These are phyloP conservation scores for Hirtodrosophila trivittata DNA, from an alignment of 2,888 invertebrate species.

Conservation along the genomic window DNA sequence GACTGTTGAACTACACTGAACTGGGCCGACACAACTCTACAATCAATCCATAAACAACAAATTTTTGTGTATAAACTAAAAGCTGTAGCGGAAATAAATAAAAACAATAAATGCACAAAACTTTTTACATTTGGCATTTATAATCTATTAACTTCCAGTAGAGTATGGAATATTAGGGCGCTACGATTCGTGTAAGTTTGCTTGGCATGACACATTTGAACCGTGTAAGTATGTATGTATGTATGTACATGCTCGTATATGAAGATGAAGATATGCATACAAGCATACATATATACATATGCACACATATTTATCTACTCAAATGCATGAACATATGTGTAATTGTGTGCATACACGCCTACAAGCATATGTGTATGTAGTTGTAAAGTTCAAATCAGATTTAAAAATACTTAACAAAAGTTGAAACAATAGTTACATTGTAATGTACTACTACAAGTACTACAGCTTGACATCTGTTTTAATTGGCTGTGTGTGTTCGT, in stretches of 20 bases:
- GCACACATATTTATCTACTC: conserved; percentile 7
- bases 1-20: conserved; percentile 30
- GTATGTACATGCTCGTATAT: conserved; percentile 1
- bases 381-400: conserved; percentile 19
- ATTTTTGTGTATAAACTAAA: conserved; percentile 63
- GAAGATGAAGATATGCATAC: conserved; percentile 16
- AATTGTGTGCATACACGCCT: conserved; percentile 16
- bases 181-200: conserved; percentile 38
- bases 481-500: not conserved
- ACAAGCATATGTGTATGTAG: not conserved
- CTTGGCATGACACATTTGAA: conserved; percentile 51
- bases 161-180: conserved; percentile 47
- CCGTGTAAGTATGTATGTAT: conserved; percentile 12
- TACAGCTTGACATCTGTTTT: not conserved
- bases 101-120: conserved; percentile 28
- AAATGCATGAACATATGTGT: conserved; percentile 31
- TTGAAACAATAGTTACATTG: conserved; percentile 1
- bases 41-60: conserved; percentile 68
- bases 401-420: not conserved
- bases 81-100: conserved; percentile 38
- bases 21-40: conserved; percentile 54
- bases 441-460: not conserved
- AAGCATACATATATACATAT: conserved; percentile 15
- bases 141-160: conserved; percentile 15
- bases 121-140: conserved; percentile 18